Percentiles rank a stretch among this genome's conserved stretches.
These are phyloP conservation scores for Rotaria macrura DNA, from an alignment of 2,888 invertebrate genomes.

Conservation along the genomic window DNA sequence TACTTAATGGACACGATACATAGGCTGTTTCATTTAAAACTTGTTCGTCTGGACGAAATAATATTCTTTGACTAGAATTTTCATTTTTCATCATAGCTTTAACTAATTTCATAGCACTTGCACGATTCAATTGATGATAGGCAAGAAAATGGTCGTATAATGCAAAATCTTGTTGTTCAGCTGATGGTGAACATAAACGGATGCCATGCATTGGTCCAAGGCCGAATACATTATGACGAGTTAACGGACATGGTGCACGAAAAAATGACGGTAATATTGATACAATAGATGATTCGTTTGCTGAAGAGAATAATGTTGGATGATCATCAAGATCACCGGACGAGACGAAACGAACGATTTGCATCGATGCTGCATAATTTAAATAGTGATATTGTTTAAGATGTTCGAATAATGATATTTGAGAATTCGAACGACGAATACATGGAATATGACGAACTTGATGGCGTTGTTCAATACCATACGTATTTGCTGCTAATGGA, in stretches of 20 bases:
- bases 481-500: neutral
- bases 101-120: neutral
- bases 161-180: conserved; percentile 1
- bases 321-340: conserved; percentile 1
- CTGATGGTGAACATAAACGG: neutral
- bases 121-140: neutral
- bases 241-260: neutral
- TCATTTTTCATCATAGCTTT: neutral
- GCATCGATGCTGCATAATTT: neutral
- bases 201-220: neutral
- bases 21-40: neutral
- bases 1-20: neutral
- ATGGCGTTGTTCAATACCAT: neutral
- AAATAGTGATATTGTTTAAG: neutral
- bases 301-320: neutral
- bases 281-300: neutral
- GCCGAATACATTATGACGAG: neutral
- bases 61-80: neutral
- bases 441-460: conserved; percentile 3
- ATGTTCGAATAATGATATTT: neutral
- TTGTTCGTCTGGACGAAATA: neutral
- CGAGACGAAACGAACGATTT: neutral
- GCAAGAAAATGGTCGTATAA: neutral
- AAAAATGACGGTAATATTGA: neutral
- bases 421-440: neutral